Evolutionary conservation across 2,113 vertebrate species (phyloP), one percentile per base, ranked within the genome.

Genomic region (Rhea americana): DNA sequence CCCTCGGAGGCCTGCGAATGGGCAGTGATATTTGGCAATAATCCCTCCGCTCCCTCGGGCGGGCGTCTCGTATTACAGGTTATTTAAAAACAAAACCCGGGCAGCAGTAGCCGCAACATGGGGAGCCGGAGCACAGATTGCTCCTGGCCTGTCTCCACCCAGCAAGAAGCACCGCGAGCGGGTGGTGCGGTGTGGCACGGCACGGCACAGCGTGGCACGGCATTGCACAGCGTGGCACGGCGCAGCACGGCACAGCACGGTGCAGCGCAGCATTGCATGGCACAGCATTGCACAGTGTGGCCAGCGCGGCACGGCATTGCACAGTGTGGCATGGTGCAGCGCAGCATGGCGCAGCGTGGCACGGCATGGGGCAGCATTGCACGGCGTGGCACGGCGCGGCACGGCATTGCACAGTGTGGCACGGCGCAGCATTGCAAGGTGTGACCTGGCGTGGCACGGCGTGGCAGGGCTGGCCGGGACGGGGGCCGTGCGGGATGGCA

Each of bases 1-100:
- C 80, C 90, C 93, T 82, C 2, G 3, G 94, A 96, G 89, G 89
- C 89, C 6, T 19, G 84, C 76, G 93, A 94, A 72, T 68, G 83
- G 85, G 92, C 95, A 92, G 77, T 89, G 88, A 82, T 96, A 94
- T 94, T 95, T 96, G 95, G 90, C 90, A 95, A 67, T 96, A 97
- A 97, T 97, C 90, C 94, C 63, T 62, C 76, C 11, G 41, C 41
- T 95, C 94, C 92, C 93, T 71, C 0, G n/a, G 92, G 95, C 63
- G 68, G 93, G 70, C 90, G 94, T 91, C 94, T 97, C 86, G 83
- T 95, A 93, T 93, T 94, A 89, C 22, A 22, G 73, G 88, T 97
- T 96, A 96, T 96, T 96, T 95, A 96, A 97, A 95, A 68, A 5
- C 84, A 65, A 83, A 91, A 88, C 73, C 35, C 59, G 86, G 94